Evolutionary conservation across 2,113 vertebrate species (phyloP).

Genomic region (Danio rerio): GRCz12tu NC_133182.1:40854001-40854500

Average conservation of each 20-base stretch:
- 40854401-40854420: background rate
- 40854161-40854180: background rate
- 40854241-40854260: slow-evolving; percentile 69
- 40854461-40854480: background rate
- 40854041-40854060: background rate
- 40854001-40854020: background rate
- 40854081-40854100: background rate
- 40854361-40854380: slow-evolving; percentile 39
- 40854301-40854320: slow-evolving; percentile 50
- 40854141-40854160: slow-evolving; percentile 3
- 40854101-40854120: background rate
- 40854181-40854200: slow-evolving; percentile 60
- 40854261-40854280: slow-evolving; percentile 57
- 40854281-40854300: slow-evolving; percentile 58
- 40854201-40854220: slow-evolving; percentile 57
- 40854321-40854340: slow-evolving; percentile 36
- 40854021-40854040: background rate
- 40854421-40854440: background rate
- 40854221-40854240: slow-evolving; percentile 15
- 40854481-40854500: background rate
- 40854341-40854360: slow-evolving; percentile 38
- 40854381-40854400: slow-evolving; percentile 29
- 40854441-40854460: background rate
- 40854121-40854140: background rate
- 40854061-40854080: slow-evolving; percentile 6